phyloP scores from a whole-genome alignment of 2,113 vertebrate genomes.

The Neomonachus schauinslandi region DNA sequence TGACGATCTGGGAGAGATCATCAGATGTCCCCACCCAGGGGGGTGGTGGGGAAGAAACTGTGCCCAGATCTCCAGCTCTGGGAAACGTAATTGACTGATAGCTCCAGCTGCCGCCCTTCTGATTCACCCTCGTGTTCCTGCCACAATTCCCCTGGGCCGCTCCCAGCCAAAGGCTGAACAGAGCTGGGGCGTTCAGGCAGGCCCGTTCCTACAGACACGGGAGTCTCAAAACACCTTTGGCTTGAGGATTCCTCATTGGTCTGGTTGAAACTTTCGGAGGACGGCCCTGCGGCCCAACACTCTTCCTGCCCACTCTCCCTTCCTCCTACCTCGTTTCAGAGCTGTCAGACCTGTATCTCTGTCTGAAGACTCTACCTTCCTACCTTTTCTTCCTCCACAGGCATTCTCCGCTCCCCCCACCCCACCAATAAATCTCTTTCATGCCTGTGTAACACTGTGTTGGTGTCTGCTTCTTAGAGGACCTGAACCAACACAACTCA shows the following conservation, averaged over 20 bases:
- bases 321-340: too few species aligned
- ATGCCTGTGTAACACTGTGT: background rate
- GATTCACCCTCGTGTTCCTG: background rate
- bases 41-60: background rate
- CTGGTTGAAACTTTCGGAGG: background rate
- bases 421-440: background rate
- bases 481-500: background rate
- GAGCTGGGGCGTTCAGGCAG: rapidly evolving
- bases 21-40: background rate
- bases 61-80: background rate
- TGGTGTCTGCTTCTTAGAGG: background rate
- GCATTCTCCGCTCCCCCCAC: background rate
- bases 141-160: too few species aligned
- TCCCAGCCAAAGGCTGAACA: background rate
- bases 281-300: background rate
- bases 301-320: background rate
- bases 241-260: background rate
- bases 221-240: background rate
- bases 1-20: background rate
- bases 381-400: background rate
- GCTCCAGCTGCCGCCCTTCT: background rate
- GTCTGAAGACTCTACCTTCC: background rate
- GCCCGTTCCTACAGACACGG: background rate
- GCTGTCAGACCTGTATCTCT: background rate
- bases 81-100: background rate